Base-by-base conservation (phyloP, 2,797 vertebrate species). In the Denticeps clupeoides region DNA sequence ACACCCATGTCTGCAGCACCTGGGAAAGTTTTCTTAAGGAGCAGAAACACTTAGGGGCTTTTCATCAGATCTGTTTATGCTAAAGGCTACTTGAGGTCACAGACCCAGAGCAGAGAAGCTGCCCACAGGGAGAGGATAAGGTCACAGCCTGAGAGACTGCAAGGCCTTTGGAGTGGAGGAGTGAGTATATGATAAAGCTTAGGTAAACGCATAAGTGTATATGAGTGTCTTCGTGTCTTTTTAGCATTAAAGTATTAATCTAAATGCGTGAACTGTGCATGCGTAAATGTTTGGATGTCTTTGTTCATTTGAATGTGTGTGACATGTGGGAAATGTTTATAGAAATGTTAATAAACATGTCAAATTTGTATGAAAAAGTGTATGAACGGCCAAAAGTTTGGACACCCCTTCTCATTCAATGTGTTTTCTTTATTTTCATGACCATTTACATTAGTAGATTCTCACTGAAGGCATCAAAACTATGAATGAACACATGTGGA, bases 21-120 rank as follows among this genome's bases (percentile, higher is more conserved):
- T 27, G 32, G 52, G 52, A 43, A 56, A 38, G 22, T 47, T 51
- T 45, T 45, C 44, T 41, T 48, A 53, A 56, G 51, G 44, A 49
- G 42, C 43, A 38, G 40, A 56, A 63, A 54, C 55, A 56, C 54
- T 63, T 35, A 45, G 48, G 18, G 22, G 37, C 47, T 59, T 60
- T 51, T 60, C 51, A 61, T 47, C 28, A 9, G 44, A 29, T 18
- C 31, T 46, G 43, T 63, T 65, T 61, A 63, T 26, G 10, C 47
- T 56, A 45, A n/a, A 37, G 43, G 47, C 45, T 21, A 38, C 22
- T 31, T 3, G 3, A 48, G 58, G 60, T 51, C 48, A 58, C 52
- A 55, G 32, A 28, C 38, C 24, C 24, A 40, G 25, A 45, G 53
- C 16, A 38, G 42, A 25, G 48, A 38, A 27, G 31, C 47, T 44